Evolutionary conservation across 2,888 invertebrate genomes (phyloP).

Genomic region (Tetranychus truncatus): DNA sequence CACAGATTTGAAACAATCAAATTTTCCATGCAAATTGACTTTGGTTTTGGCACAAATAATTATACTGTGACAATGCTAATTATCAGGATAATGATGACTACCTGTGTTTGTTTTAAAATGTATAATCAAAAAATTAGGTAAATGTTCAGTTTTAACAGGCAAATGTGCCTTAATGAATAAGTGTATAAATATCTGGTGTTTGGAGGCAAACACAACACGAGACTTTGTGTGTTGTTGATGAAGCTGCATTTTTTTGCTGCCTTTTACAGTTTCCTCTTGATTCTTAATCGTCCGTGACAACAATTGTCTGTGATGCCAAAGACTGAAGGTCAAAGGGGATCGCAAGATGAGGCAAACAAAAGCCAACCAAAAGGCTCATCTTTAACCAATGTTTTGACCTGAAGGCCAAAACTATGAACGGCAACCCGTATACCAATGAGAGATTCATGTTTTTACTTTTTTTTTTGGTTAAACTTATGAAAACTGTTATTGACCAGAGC

Average conservation of each 20-base stretch:
- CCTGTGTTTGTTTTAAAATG: background rate
- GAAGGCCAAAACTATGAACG: too few relatives aligned
- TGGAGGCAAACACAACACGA: background rate
- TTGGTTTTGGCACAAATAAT: too few relatives aligned
- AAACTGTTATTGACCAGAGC: too few relatives aligned
- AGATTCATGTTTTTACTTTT: too few relatives aligned
- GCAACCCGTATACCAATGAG: too few relatives aligned
- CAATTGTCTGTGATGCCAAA: background rate
- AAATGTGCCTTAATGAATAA: background rate
- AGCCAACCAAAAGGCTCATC: too few relatives aligned
- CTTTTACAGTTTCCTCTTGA: background rate
- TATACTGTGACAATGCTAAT: background rate
- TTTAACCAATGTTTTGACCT: too few relatives aligned
- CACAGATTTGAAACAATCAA: background rate
- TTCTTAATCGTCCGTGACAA: background rate
- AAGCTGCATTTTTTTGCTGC: background rate
- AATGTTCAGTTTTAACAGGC: background rate
- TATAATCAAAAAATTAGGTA: conserved; percentile 1
- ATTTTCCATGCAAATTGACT: background rate
- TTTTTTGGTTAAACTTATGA: too few relatives aligned
- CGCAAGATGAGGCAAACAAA: too few relatives aligned
- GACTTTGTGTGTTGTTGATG: background rate
- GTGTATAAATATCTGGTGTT: background rate
- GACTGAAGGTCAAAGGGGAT: background rate
- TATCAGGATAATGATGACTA: background rate